Percentiles rank a stretch among this genome's conserved stretches.
These are phyloP conservation scores for Selene dorsalis DNA, from an alignment of 2,797 vertebrate species.

Conservation along the genomic window DNA sequence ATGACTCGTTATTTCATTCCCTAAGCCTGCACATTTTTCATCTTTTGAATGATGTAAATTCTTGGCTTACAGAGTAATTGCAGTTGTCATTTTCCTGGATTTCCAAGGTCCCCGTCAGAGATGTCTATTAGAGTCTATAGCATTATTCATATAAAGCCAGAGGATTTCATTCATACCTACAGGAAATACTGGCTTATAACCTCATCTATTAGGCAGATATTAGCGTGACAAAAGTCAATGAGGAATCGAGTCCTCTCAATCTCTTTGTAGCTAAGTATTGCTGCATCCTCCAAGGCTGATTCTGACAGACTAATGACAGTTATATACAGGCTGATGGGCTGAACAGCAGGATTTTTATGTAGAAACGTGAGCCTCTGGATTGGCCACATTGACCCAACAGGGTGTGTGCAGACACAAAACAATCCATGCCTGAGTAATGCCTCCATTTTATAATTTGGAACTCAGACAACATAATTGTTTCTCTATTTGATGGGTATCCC, in stretches of 20 bases:
- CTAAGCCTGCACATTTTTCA: conserved; percentile 63
- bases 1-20: conserved; percentile 66
- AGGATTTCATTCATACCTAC: conserved; percentile 47
- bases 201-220: conserved; percentile 46
- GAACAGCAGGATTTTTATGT: conserved; percentile 51
- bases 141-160: conserved; percentile 33
- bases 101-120: conserved; percentile 39
- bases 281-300: conserved; percentile 35
- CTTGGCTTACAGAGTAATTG: conserved; percentile 60
- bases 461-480: conserved; percentile 53
- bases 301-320: conserved; percentile 53
- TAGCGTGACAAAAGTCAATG: conserved; percentile 38
- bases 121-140: conserved; percentile 43
- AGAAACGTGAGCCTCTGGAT: conserved; percentile 47
- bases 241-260: conserved; percentile 45
- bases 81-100: conserved; percentile 62
- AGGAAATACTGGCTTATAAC: conserved; percentile 44
- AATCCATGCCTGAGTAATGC: conserved; percentile 51
- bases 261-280: conserved; percentile 46
- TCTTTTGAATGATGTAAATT: conserved; percentile 69
- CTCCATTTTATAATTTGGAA: conserved; percentile 51
- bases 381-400: conserved; percentile 50
- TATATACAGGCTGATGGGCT: conserved; percentile 49
- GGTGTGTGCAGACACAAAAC: conserved; percentile 38
- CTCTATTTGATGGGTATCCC: conserved; percentile 52